phyloP scores from a whole-genome alignment of 1,140 invertebrate genomes.

The Hestina assimilis region DNA sequence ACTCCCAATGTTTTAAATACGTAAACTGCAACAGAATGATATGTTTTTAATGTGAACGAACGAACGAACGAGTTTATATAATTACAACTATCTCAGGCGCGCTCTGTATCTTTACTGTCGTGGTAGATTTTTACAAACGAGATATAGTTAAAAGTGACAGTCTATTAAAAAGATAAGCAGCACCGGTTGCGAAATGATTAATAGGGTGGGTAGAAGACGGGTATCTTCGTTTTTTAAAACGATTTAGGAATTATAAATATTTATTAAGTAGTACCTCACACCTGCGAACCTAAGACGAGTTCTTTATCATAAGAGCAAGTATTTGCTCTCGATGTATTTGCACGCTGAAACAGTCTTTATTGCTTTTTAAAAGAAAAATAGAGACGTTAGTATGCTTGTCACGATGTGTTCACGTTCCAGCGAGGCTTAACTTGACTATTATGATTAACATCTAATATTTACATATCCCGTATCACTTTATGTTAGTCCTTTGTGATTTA shows the following conservation, averaged over 20 bases:
- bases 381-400: slow-evolving; percentile 14
- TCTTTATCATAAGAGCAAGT: not conserved
- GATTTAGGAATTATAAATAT: not conserved
- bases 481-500: slow-evolving; percentile 10
- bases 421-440: slow-evolving; percentile 6
- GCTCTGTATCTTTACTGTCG: too few relatives aligned
- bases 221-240: too few relatives aligned
- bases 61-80: too few relatives aligned
- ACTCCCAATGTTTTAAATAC: too few relatives aligned
- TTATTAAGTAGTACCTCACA: not conserved
- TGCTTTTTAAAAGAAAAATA: slow-evolving; percentile 14
- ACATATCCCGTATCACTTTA: not conserved
- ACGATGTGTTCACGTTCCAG: slow-evolving; percentile 8
- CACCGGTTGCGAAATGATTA: too few relatives aligned
- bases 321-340: not conserved
- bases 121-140: too few relatives aligned
- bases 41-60: too few relatives aligned
- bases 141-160: too few relatives aligned
- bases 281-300: not conserved
- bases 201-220: too few relatives aligned
- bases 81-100: too few relatives aligned
- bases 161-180: too few relatives aligned
- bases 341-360: slow-evolving; percentile 2
- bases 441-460: slow-evolving; percentile 18
- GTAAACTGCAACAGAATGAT: too few relatives aligned